phyloP scores from a whole-genome alignment of 1,140 invertebrate species.

The Eciton burchellii region DNA sequence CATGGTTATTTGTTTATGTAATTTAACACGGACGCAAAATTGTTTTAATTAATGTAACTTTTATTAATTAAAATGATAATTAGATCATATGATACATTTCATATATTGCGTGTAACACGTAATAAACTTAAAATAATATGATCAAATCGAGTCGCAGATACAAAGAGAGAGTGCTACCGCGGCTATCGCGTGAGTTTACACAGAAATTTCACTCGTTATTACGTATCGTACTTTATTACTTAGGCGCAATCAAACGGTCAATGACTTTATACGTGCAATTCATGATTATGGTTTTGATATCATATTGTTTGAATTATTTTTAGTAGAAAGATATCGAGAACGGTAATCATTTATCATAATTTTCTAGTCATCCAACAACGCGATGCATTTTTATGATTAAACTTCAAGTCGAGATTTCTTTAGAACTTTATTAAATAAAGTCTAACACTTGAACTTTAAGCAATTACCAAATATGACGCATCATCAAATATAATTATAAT shows the following conservation, averaged over 20 bases:
- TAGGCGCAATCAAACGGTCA: slow-evolving; percentile 2
- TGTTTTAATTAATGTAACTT: slow-evolving; percentile 38
- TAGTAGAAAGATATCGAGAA: too few relatives aligned
- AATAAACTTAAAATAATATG: slow-evolving; percentile 47
- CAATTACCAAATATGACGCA: too few relatives aligned
- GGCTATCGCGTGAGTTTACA: neutral
- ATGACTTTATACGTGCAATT: neutral
- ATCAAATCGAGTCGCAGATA: neutral
- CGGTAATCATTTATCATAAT: too few relatives aligned
- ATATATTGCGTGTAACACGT: neutral
- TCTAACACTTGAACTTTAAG: too few relatives aligned
- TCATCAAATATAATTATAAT: too few relatives aligned
- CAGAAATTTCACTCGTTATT: slow-evolving; percentile 45
- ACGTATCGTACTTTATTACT: neutral
- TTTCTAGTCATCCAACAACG: too few relatives aligned
- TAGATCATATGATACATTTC: slow-evolving; percentile 3
- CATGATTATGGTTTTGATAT: neutral
- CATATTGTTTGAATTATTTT: neutral
- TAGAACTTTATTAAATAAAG: too few relatives aligned
- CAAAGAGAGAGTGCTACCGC: slow-evolving; percentile 7
- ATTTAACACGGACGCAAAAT: slow-evolving; percentile 32
- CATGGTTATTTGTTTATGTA: slow-evolving; percentile 3
- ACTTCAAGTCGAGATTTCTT: too few relatives aligned
- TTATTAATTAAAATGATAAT: slow-evolving; percentile 36
- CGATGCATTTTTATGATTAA: too few relatives aligned